These are phyloP conservation scores for Lacerta bilineata DNA, from an alignment of 2,797 vertebrate genomes.

Conservation along the genomic window DNA sequence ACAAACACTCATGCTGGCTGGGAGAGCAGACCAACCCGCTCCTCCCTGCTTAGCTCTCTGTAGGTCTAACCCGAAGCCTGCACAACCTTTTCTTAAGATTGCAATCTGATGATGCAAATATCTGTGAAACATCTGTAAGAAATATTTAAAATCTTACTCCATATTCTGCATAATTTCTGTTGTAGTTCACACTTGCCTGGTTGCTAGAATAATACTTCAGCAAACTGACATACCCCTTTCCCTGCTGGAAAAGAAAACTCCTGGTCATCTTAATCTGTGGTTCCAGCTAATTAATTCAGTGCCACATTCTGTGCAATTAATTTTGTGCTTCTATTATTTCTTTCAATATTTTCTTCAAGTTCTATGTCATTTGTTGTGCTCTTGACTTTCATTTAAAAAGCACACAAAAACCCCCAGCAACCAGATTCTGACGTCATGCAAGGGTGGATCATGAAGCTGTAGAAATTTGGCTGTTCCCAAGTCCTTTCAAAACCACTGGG, in stretches of 20 bases:
- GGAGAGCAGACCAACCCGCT: no score
- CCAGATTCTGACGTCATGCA: neutral
- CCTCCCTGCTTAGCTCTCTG: no score
- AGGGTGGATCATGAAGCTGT: neutral
- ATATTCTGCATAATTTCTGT: slow-evolving; percentile 2
- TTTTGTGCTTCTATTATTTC: neutral
- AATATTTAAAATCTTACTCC: no score
- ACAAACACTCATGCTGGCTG: no score
- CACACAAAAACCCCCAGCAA: no score
- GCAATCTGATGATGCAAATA: no score
- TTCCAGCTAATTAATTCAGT: neutral
- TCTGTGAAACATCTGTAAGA: no score
- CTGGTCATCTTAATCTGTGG: neutral
- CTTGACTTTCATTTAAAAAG: neutral
- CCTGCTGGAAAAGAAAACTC: neutral
- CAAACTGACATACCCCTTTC: neutral
- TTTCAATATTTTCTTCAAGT: neutral
- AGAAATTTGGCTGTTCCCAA: neutral
- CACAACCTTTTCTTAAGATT: no score
- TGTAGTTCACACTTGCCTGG: neutral
- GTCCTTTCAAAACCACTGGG: neutral
- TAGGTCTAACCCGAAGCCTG: no score
- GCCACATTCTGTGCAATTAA: neutral
- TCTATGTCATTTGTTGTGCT: neutral
- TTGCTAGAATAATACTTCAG: neutral